Evolutionary conservation across 2,113 vertebrate species (phyloP).

Genomic region (Acinonyx jubatus): DNA sequence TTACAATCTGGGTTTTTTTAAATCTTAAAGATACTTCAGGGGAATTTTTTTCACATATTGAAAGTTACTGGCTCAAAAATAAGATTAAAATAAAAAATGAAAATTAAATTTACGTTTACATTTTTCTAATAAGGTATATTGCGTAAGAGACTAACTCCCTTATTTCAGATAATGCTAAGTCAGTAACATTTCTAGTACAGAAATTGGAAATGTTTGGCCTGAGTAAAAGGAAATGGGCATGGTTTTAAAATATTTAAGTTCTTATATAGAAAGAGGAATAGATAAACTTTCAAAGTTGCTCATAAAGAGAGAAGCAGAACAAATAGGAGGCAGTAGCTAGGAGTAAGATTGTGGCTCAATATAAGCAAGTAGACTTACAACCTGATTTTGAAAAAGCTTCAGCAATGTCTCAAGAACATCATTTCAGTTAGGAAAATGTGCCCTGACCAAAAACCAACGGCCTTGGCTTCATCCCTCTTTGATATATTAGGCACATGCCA

Average conservation of each 20-base stretch:
- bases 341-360: not conserved
- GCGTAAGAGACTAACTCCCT: not conserved
- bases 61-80: not conserved
- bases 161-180: conserved; percentile 23
- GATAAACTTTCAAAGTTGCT: not conserved
- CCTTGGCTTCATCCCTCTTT: not conserved
- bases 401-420: not conserved
- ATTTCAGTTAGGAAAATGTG: not conserved
- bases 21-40: not conserved
- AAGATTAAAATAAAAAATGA: conserved; percentile 33
- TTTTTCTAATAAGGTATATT: conserved; percentile 26
- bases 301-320: not conserved
- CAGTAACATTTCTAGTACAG: not conserved
- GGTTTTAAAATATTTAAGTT: not conserved
- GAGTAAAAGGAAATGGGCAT: not conserved
- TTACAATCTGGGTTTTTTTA: not conserved
- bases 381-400: not conserved
- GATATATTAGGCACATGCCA: not conserved
- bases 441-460: not conserved
- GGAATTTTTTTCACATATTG: not conserved
- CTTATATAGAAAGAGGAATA: not conserved
- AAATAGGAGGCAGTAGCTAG: not conserved
- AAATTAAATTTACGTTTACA: conserved; percentile 33
- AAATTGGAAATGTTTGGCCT: conserved; percentile 5
- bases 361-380: not conserved